Conservation (phyloP, 2,888 invertebrate species). For the Lochmaea capreae region DNA sequence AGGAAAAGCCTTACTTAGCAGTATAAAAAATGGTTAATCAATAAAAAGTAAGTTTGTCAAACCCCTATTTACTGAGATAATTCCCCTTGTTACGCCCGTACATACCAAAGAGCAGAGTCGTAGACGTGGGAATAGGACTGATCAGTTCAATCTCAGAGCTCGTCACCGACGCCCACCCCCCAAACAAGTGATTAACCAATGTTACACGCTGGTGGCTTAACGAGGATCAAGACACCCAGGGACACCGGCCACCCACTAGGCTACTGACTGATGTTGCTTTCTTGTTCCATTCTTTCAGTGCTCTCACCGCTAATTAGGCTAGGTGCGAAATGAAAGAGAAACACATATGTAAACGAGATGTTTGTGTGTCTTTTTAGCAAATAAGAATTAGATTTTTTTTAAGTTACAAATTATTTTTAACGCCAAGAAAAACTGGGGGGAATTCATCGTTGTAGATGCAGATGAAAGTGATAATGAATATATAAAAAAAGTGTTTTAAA, state of each 20-base stretch:
- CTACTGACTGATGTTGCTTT: slow-evolving; percentile 30
- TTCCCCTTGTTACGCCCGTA: slow-evolving; percentile 8
- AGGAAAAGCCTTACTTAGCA: too few relatives aligned
- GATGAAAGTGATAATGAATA: background rate
- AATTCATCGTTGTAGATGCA: background rate
- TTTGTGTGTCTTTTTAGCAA: background rate
- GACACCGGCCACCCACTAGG: slow-evolving; percentile 52
- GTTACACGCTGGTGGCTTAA: slow-evolving; percentile 52
- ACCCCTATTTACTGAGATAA: background rate
- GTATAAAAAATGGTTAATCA: too few relatives aligned
- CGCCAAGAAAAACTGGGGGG: too few relatives aligned
- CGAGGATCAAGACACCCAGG: slow-evolving; percentile 52
- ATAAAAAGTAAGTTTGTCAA: background rate
- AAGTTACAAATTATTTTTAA: too few relatives aligned
- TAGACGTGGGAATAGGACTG: slow-evolving; percentile 38
- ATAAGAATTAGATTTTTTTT: background rate
- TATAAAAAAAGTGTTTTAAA: too few relatives aligned
- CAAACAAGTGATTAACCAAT: slow-evolving; percentile 50
- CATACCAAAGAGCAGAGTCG: slow-evolving; percentile 6
- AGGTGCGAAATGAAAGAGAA: slow-evolving; percentile 3
- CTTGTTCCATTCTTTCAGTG: slow-evolving; percentile 12
- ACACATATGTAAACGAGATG: slow-evolving; percentile 3
- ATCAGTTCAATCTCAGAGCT: slow-evolving; percentile 44
- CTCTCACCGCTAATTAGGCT: slow-evolving; percentile 18
- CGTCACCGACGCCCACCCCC: slow-evolving; percentile 49